These are phyloP conservation scores for Trachymyrmex cornetzi DNA, from an alignment of 1,140 invertebrate genomes.

Conservation along the genomic window DNA sequence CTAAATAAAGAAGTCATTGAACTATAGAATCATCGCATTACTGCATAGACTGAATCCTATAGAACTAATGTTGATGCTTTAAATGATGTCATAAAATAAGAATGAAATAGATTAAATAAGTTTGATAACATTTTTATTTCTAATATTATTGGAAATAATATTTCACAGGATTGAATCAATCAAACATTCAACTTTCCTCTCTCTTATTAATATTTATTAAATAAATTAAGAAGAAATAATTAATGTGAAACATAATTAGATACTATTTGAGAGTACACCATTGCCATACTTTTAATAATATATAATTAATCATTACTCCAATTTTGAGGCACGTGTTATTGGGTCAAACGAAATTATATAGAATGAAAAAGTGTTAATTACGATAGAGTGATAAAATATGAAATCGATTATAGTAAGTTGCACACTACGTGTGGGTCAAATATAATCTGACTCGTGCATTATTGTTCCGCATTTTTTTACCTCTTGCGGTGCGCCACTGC, in stretches of 20 bases:
- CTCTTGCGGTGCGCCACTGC: neutral
- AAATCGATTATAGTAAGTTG: constrained; percentile 30
- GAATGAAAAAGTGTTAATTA: constrained; percentile 21
- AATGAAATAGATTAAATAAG: neutral
- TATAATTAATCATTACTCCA: neutral
- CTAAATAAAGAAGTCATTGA: neutral
- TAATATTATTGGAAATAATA: neutral
- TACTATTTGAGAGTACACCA: neutral
- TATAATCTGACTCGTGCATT: constrained; percentile 10
- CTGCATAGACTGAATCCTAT: neutral
- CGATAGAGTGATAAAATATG: constrained; percentile 11
- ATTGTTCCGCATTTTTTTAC: constrained; percentile 33
- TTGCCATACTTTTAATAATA: neutral
- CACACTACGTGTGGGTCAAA: constrained; percentile 2
- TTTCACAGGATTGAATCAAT: neutral
- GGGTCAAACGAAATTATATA: neutral
- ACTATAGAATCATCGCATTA: neutral
- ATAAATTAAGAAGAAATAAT: neutral
- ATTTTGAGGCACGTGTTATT: constrained; percentile 49
- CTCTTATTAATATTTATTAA: neutral
- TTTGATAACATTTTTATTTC: neutral
- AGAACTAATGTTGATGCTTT: neutral
- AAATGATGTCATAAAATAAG: neutral
- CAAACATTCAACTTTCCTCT: no score
- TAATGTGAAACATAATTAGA: neutral